Evolutionary conservation across 2,888 invertebrate genomes (phyloP), one percentile per base, ranked within the genome.

Genomic region (Tenthredo distinguenda): DNA sequence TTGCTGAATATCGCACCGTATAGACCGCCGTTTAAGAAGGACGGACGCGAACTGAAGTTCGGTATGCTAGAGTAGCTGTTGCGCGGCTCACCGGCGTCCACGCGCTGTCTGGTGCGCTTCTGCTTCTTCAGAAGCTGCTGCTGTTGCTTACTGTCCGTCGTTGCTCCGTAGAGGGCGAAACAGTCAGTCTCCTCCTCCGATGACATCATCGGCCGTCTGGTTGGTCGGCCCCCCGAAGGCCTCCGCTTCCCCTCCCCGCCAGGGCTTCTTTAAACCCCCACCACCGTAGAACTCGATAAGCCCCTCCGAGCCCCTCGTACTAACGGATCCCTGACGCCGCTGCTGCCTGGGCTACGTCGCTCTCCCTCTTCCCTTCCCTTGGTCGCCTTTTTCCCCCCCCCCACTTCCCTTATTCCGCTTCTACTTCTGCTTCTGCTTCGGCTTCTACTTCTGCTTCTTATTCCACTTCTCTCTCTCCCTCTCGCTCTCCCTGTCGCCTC

Each of bases 181-280:
- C 96, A 96, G 95, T 97, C 97, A 96, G 97, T 97, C 97, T 98
- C 97, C 97, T 98, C 98, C 97, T 97, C 98, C 97, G 97, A 97
- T 98, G 97, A 98, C 98, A 98, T 98, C 97, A 97, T 97, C 96
- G 95, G 97, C 97, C 95, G 96, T 96, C 93, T 93, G 93, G 93
- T 93, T 93, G 93, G 93, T 95, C 95, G 96, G 94, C 95, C 96
- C 96, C 96, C 95, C 96, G 96, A 97, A 97, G 97, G 97, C 96
- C 96, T 96, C 95, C 96, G 95, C 94, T 95, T 94, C 95, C 94
- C 96, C 96, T 95, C 94, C 95, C 94, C 94, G 94, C 94, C 94
- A 94, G 94, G 93, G 92, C 93, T 94, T 91, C 92, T 94, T 93
- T 94, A 62, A 62, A 94, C 95, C 94, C 95, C 95, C 94, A 95